Evolutionary conservation across 2,888 invertebrate genomes (phyloP).

Genomic region (Patella depressa): DNA sequence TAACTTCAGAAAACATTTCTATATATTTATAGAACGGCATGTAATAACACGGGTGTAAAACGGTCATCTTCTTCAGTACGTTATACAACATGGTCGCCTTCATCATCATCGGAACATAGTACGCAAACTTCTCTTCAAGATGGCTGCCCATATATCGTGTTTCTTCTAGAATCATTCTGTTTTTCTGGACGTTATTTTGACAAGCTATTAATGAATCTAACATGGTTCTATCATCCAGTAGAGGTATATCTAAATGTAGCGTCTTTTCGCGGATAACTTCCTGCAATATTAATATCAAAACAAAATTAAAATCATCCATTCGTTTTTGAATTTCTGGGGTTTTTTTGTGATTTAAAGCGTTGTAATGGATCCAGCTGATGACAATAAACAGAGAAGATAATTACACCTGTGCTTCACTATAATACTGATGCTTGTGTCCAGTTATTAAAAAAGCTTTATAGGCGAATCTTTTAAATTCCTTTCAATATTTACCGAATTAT

Average conservation of each 20-base stretch:
- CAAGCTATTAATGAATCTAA: conserved; percentile 62
- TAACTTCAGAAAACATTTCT: conserved; percentile 55
- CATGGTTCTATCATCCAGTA: conserved; percentile 68
- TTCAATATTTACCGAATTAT: too few species aligned
- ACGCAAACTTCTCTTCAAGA: conserved; percentile 64
- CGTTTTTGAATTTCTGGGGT: background rate
- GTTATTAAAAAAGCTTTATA: too few species aligned
- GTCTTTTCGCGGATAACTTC: conserved; percentile 66
- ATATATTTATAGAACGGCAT: conserved; percentile 63
- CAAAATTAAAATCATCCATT: background rate
- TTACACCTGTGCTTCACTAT: too few species aligned
- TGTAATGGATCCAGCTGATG: background rate
- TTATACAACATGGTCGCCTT: conserved; percentile 66
- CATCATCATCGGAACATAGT: conserved; percentile 63
- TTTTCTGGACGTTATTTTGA: conserved; percentile 60
- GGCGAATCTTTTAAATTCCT: too few species aligned
- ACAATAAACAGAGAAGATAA: too few species aligned
- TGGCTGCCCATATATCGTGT: conserved; percentile 64
- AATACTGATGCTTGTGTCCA: too few species aligned
- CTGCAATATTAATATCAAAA: conserved; percentile 38
- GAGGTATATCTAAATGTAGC: conserved; percentile 57
- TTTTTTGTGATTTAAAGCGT: background rate
- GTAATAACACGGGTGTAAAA: conserved; percentile 63
- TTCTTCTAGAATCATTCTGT: conserved; percentile 64
- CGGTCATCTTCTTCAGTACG: conserved; percentile 59